phyloP scores from a whole-genome alignment of 2,888 invertebrate species.

The Oegoconia quadripuncta region DNA sequence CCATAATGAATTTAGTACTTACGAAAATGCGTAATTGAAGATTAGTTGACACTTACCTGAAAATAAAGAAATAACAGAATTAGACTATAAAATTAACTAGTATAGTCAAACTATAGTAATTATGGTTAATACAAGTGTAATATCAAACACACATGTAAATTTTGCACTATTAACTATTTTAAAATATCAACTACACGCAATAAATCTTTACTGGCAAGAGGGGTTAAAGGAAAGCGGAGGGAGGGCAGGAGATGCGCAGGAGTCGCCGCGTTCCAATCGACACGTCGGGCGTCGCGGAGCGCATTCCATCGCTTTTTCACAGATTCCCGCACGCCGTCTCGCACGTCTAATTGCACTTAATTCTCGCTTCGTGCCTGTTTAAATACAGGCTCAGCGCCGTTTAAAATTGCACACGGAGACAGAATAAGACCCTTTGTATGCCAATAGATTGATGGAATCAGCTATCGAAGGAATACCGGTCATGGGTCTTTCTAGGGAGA shows the following conservation, averaged over 20 bases:
- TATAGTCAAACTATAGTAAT: too few relatives aligned
- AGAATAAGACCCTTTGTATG: conserved; percentile 17
- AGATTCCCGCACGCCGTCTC: conserved; percentile 64
- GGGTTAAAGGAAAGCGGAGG: conserved; percentile 6
- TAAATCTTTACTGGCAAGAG: conserved; percentile 4
- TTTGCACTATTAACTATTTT: too few relatives aligned
- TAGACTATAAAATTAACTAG: background rate
- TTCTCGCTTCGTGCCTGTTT: conserved; percentile 68
- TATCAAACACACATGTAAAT: too few relatives aligned
- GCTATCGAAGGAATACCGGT: background rate
- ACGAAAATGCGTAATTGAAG: conserved; percentile 10
- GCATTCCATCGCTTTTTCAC: conserved; percentile 61
- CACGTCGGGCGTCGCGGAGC: conserved; percentile 52
- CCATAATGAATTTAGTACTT: conserved; percentile 21
- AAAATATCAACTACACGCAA: too few relatives aligned
- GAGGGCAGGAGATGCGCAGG: conserved; percentile 22
- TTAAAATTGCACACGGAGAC: conserved; percentile 44
- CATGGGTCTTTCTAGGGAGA: too few relatives aligned
- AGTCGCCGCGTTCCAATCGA: conserved; percentile 51
- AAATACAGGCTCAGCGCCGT: conserved; percentile 51
- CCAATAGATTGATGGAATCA: conserved; percentile 11
- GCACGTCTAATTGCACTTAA: conserved; percentile 70
- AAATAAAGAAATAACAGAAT: conserved; percentile 27
- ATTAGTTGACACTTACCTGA: conserved; percentile 34
- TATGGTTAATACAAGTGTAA: too few relatives aligned